phyloP scores from a whole-genome alignment of 2,113 vertebrate species.

The Budorcas taxicolor region DNA sequence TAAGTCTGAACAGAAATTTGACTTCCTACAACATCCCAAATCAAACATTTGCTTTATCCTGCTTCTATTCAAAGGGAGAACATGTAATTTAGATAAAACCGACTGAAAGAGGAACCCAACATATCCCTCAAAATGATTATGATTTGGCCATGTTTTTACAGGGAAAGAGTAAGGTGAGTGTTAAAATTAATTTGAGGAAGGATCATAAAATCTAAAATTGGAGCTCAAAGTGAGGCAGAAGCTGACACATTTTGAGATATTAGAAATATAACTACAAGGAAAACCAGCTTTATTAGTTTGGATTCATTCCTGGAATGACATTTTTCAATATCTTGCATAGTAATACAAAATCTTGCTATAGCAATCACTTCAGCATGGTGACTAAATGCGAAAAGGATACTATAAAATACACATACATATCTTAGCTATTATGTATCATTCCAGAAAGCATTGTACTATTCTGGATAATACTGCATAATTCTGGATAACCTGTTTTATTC shows the following conservation, averaged over 20 bases:
- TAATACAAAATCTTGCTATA: background rate
- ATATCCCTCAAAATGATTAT: background rate
- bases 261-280: background rate
- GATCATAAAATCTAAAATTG: background rate
- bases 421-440: background rate
- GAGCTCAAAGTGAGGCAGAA: background rate
- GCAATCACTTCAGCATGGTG: background rate
- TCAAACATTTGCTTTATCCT: background rate
- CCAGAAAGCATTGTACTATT: background rate
- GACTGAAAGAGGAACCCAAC: background rate
- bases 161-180: background rate
- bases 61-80: background rate
- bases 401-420: background rate
- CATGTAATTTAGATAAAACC: background rate
- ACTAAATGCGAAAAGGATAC: background rate
- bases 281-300: slow-evolving; percentile 16
- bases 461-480: background rate
- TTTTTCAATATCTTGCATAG: background rate
- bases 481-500: background rate
- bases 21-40: background rate
- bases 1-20: background rate
- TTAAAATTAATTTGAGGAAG: background rate
- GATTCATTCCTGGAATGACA: background rate
- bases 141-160: background rate
- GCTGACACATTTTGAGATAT: background rate